Base-by-base conservation (phyloP, 2,797 vertebrate genomes). In the Danio jaintianensis region DNA sequence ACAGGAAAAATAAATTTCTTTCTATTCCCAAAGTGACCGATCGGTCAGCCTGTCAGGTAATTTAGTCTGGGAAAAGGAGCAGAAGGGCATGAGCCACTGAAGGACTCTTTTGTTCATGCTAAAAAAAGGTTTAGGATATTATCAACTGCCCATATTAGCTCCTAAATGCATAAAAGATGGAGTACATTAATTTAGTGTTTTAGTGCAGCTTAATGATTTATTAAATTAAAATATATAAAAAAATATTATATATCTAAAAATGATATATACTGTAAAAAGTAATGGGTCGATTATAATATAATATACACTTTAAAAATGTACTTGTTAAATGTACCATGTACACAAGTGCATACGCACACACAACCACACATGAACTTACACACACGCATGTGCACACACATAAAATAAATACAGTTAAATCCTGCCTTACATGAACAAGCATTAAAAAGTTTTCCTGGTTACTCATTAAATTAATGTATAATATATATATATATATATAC, bases 101-200 rank as follows among this genome's bases (percentile, higher is more conserved):
- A 79, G 78, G 83, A 18, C 9, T 36, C 70, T 88, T 88, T 78
- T 91, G 53, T 83, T 90, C 70, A 69, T 76, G 64, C 79, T 85
- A 80, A 62, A 76, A n/a, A 29, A 58, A 48, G 20, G 47, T 80
- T 87, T 86, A 20, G 85, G 90, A 86, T 87, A 83, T 77, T 55
- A 36, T 45, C 83, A 87, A 73, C 48, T 83, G 85, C 82, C 81
- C 76, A 22, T 64, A 68, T 12, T 68, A 53, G 66, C 3, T 43
- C 66, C 56, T 55, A 48, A 53, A 61, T 48, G 7, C 62, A 77
- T 71, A 58, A 52, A 58, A 20, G 4, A 55, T 42, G 36, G 5
- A 38, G 45, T 50, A 71, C 16, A 62, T 7, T 45, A 6, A 42
- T 9, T 22, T 50, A 43, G 9, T 7, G 16, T 22, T 69, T 4